These are phyloP conservation scores for Nezara viridula DNA, from an alignment of 2,888 invertebrate species.

Conservation along the genomic window DNA sequence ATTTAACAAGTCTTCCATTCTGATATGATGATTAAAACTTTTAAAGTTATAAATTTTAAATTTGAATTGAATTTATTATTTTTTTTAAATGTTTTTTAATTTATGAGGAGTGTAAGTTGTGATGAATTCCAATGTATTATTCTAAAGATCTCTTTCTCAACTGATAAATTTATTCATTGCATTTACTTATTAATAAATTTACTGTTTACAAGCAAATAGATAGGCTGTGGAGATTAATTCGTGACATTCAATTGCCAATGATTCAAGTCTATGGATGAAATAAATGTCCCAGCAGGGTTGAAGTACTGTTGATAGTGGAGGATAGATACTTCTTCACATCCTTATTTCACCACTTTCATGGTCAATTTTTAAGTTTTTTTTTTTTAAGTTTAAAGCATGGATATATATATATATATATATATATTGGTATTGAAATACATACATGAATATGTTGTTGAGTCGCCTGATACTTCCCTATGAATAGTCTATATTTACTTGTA, in stretches of 20 bases:
- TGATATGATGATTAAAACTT: background rate
- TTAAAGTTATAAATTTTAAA: background rate
- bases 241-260: background rate
- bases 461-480: background rate
- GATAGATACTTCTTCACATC: background rate
- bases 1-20: slow-evolving; percentile 39
- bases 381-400: background rate
- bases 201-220: background rate
- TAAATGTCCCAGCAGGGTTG: background rate
- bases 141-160: background rate
- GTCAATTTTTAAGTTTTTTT: background rate
- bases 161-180: background rate
- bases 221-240: background rate
- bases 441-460: background rate
- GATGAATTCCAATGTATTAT: background rate
- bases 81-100: slow-evolving; percentile 13
- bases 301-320: background rate
- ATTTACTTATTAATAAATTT: background rate
- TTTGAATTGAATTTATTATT: background rate
- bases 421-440: background rate
- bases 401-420: too few relatives aligned
- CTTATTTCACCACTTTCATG: background rate
- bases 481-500: background rate
- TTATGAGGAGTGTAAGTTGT: background rate
- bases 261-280: background rate